A percentile compares a stretch with the other conserved stretches of the same genome.
phyloP scores from a whole-genome alignment of 2,797 vertebrate genomes.

The Semotilus atromaculatus region DNA sequence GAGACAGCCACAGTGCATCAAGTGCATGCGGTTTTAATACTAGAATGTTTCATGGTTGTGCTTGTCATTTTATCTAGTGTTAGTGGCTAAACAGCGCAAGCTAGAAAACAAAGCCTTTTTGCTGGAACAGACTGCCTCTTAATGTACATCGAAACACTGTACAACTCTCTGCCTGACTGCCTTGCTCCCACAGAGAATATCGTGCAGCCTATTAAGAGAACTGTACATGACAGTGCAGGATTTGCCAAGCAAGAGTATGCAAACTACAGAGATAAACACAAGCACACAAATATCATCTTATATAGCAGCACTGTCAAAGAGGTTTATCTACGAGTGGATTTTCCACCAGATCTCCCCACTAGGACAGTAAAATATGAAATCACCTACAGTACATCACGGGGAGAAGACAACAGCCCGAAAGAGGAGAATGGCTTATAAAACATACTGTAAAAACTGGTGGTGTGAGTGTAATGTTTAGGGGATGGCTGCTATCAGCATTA shows the following conservation, averaged over 20 bases:
- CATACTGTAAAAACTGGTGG: background rate
- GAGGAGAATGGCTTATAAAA: background rate
- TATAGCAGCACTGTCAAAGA: background rate
- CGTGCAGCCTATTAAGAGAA: constrained; percentile 11
- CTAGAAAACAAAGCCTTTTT: constrained; percentile 14
- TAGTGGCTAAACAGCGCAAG: constrained; percentile 27
- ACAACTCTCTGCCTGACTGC: constrained; percentile 5
- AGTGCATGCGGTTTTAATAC: constrained; percentile 14
- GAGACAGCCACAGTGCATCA: constrained; percentile 32
- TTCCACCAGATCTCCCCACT: background rate
- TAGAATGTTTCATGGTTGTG: constrained; percentile 11
- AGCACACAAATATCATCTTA: background rate
- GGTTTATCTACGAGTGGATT: background rate
- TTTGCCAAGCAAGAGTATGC: constrained; percentile 3
- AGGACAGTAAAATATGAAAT: background rate
- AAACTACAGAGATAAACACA: background rate
- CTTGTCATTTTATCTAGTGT: constrained; percentile 24
- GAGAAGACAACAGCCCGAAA: background rate
- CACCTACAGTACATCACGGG: background rate
- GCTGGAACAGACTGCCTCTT: background rate
- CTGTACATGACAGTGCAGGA: constrained; percentile 15
- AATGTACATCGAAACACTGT: background rate
- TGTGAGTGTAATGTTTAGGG: background rate
- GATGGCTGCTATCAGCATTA: background rate
- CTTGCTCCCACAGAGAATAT: constrained; percentile 2